phyloP scores from a whole-genome alignment of 2,888 invertebrate species.

The Reticulitermes lucifugus region DNA sequence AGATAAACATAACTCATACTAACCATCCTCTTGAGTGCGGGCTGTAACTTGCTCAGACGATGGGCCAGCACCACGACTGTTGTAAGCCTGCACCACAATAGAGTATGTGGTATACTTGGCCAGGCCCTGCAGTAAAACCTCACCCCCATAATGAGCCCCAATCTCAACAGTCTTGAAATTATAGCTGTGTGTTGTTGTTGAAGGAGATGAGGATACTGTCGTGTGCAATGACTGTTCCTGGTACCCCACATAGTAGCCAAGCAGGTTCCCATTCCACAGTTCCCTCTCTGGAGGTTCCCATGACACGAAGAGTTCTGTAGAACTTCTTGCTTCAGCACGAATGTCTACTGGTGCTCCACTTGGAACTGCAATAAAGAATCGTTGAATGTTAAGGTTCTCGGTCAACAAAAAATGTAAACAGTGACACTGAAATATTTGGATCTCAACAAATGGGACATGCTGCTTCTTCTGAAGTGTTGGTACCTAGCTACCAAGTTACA shows the following conservation, averaged over 20 bases:
- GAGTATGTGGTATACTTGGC: slow-evolving; percentile 85
- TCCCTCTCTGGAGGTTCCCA: slow-evolving; percentile 91
- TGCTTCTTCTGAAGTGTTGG: too few species aligned
- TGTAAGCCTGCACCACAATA: slow-evolving; percentile 88
- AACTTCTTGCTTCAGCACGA: slow-evolving; percentile 85
- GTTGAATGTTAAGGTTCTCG: too few species aligned
- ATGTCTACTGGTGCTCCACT: slow-evolving; percentile 86
- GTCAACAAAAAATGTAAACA: too few species aligned
- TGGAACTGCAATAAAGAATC: slow-evolving; percentile 63
- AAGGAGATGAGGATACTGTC: slow-evolving; percentile 41
- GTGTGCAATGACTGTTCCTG: slow-evolving; percentile 69
- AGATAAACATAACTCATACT: slow-evolving; percentile 56
- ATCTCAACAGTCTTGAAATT: slow-evolving; percentile 83
- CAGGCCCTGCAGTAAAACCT: slow-evolving; percentile 76
- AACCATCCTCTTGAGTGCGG: slow-evolving; percentile 86
- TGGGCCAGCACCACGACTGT: slow-evolving; percentile 87
- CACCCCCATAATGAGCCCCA: slow-evolving; percentile 74
- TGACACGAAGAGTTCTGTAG: slow-evolving; percentile 84
- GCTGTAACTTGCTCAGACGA: slow-evolving; percentile 83
- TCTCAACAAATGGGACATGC: too few species aligned
- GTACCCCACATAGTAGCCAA: slow-evolving; percentile 90
- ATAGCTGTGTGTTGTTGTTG: slow-evolving; percentile 61
- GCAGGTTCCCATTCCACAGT: slow-evolving; percentile 87
- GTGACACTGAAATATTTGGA: too few species aligned
- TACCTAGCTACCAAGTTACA: too few species aligned